Conservation (phyloP, 2,888 invertebrate species). For the Brachyptera putata region DNA sequence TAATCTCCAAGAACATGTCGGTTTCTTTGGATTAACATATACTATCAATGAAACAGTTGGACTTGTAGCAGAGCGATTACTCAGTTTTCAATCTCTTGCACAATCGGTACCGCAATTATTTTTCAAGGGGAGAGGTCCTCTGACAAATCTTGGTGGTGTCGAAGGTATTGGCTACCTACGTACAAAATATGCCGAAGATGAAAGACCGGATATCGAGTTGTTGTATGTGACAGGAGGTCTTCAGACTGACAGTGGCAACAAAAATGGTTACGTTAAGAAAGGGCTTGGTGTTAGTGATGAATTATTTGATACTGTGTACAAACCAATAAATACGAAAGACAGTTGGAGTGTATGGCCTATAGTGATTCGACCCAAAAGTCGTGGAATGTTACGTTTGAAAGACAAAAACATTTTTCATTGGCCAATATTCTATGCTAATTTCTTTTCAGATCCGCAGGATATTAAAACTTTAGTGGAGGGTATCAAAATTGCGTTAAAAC, state of each 20-base stretch:
- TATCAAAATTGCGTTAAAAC: conserved; percentile 42
- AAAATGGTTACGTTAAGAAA: neutral
- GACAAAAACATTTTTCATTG: conserved; percentile 53
- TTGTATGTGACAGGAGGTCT: conserved; percentile 73
- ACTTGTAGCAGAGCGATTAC: conserved; percentile 37
- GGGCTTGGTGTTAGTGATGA: neutral
- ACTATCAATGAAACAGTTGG: conserved; percentile 38
- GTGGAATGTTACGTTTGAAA: conserved; percentile 49
- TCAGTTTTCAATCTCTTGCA: too few relatives aligned
- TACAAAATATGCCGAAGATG: conserved; percentile 46
- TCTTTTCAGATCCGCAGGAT: conserved; percentile 53
- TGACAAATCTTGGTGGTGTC: conserved; percentile 46
- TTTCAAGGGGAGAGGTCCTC: conserved; percentile 41
- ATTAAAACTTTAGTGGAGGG: conserved; percentile 80
- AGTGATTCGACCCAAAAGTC: conserved; percentile 56
- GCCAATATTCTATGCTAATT: conserved; percentile 59
- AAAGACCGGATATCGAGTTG: conserved; percentile 78
- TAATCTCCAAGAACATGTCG: conserved; percentile 48
- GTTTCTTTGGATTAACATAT: conserved; percentile 43
- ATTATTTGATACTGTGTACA: conserved; percentile 48
- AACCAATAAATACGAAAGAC: conserved; percentile 49
- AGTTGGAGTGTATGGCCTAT: conserved; percentile 70
- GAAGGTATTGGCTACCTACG: conserved; percentile 46
- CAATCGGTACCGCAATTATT: conserved; percentile 43
- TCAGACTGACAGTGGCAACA: conserved; percentile 60